These are phyloP conservation scores for Nerophis lumbriciformis DNA, from an alignment of 2,113 vertebrate species.

Conservation along the genomic window DNA sequence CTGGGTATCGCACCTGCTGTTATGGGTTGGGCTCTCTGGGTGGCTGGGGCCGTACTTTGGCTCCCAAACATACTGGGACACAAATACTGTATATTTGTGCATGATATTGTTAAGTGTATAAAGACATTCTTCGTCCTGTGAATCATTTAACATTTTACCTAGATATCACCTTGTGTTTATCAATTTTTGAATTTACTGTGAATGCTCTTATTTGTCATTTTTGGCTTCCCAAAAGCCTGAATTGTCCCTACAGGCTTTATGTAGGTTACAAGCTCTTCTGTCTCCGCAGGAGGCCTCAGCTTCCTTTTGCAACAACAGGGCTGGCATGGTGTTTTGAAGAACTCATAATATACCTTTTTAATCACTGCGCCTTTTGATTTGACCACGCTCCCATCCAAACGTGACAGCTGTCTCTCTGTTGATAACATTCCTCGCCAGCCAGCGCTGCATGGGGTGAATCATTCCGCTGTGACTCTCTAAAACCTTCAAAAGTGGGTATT, in stretches of 20 bases:
- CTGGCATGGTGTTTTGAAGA: conserved; percentile 45
- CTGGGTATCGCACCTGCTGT: no score
- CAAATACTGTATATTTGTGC: no score
- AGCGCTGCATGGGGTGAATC: conserved; percentile 59
- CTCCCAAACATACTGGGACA: no score
- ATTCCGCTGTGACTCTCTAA: conserved; percentile 25
- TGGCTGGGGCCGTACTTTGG: no score
- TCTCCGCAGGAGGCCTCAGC: conserved; percentile 46
- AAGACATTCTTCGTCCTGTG: conserved; percentile 15
- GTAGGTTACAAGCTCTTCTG: conserved; percentile 43
- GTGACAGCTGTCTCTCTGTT: conserved; percentile 63
- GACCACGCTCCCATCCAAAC: conserved; percentile 49
- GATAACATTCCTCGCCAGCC: conserved; percentile 63
- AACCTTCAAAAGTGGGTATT: conserved; percentile 62
- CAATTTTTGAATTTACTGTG: neutral
- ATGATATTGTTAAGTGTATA: neutral
- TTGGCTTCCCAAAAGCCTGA: conserved; percentile 34
- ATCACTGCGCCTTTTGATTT: conserved; percentile 62
- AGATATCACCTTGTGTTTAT: conserved; percentile 29
- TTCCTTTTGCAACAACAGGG: conserved; percentile 35
- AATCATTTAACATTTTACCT: conserved; percentile 17
- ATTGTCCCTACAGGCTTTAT: conserved; percentile 42
- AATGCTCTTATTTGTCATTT: conserved; percentile 39
- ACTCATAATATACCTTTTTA: conserved; percentile 58
- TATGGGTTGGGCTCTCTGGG: no score